phyloP scores from a whole-genome alignment of 1,140 invertebrate genomes.

The Megathymus violae region DNA sequence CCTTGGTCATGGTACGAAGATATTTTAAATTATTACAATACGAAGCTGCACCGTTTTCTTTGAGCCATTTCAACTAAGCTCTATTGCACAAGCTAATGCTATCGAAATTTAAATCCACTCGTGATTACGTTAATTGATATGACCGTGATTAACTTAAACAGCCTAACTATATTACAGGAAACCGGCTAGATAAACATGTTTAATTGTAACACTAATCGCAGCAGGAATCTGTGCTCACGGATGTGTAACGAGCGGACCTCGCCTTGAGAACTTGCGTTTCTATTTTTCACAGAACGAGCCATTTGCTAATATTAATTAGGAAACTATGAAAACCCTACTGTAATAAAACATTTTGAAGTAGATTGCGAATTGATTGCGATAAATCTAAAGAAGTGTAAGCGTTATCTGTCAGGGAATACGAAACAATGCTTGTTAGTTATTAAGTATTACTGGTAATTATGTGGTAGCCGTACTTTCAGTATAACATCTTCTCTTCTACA shows the following conservation, averaged over 20 bases:
- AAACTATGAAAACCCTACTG: slow-evolving; percentile 32
- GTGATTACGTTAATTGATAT: slow-evolving; percentile 28
- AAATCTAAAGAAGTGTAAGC: slow-evolving; percentile 41
- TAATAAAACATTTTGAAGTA: slow-evolving; percentile 41
- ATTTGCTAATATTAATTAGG: slow-evolving; percentile 54
- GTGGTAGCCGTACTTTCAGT: background rate
- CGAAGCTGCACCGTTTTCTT: too few species aligned
- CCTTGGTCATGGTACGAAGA: too few species aligned
- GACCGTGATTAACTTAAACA: slow-evolving; percentile 31
- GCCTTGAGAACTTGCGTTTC: slow-evolving; percentile 68
- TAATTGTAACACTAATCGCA: slow-evolving; percentile 64
- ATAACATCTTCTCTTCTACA: background rate
- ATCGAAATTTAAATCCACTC: slow-evolving; percentile 12
- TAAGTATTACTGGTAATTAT: background rate
- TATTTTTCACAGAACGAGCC: slow-evolving; percentile 60
- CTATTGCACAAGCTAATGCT: slow-evolving; percentile 26
- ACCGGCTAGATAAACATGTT: slow-evolving; percentile 62
- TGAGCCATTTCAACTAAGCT: background rate
- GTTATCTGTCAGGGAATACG: slow-evolving; percentile 36
- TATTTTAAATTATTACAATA: too few species aligned
- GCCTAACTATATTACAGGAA: slow-evolving; percentile 52
- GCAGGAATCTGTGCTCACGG: slow-evolving; percentile 55
- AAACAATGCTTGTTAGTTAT: slow-evolving; percentile 47
- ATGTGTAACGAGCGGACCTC: slow-evolving; percentile 57
- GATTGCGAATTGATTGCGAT: slow-evolving; percentile 39